Evolutionary conservation across 2,797 vertebrate genomes (phyloP).

Genomic region (Acrocephalus scirpaceus): DNA sequence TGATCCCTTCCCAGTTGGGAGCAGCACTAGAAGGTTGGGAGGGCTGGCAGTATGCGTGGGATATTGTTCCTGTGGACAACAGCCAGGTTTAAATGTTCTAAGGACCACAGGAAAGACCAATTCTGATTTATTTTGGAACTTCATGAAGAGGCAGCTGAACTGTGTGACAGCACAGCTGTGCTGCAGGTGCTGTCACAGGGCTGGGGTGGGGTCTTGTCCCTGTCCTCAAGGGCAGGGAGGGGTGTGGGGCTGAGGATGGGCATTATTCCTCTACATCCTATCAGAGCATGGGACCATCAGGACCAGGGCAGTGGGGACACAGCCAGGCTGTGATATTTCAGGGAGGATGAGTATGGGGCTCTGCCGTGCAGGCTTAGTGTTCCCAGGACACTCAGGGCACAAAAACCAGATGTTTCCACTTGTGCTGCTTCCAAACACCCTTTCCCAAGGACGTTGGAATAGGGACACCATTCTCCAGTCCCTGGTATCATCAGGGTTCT

Average conservation of each 20-base stretch:
- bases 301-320: neutral
- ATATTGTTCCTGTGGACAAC: neutral
- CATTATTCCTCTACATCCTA: neutral
- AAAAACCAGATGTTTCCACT: neutral
- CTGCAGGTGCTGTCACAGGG: neutral
- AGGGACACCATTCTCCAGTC: neutral
- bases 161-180: neutral
- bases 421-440: neutral
- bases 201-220: neutral
- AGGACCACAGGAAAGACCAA: neutral
- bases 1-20: neutral
- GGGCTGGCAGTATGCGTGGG: neutral
- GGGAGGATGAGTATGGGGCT: neutral
- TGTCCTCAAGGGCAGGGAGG: neutral
- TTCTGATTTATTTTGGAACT: neutral
- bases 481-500: neutral
- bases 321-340: rapidly evolving
- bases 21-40: neutral
- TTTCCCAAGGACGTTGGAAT: neutral
- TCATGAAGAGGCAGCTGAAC: neutral
- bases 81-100: neutral
- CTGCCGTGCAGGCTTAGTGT: rapidly evolving
- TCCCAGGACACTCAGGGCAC: neutral
- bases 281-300: neutral
- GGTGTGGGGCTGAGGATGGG: neutral